A percentile compares a stretch with the other conserved stretches of the same genome.
Conservation (phyloP, 2,888 invertebrate species). For the Harpagoxenus sublaevis region DNA sequence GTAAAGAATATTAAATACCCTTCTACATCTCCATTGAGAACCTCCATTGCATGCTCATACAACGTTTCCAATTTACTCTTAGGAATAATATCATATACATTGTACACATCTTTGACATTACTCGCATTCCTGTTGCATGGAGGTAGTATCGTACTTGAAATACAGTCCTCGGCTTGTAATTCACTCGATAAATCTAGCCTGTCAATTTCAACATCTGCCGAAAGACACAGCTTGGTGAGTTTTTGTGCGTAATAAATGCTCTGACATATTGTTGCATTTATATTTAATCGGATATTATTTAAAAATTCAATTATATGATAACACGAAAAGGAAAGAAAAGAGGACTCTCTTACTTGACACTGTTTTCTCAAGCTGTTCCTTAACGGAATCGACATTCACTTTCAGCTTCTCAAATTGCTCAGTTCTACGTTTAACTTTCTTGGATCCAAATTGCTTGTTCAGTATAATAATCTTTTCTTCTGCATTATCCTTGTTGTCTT, state of each 20-base stretch:
- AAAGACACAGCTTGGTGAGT: slow-evolving; percentile 90
- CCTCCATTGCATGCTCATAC: slow-evolving; percentile 70
- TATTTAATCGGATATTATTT: background rate
- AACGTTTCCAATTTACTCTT: slow-evolving; percentile 78
- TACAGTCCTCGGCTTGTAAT: slow-evolving; percentile 66
- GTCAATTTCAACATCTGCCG: slow-evolving; percentile 88
- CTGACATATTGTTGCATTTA: slow-evolving; percentile 83
- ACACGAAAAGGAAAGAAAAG: background rate
- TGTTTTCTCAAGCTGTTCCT: slow-evolving; percentile 88
- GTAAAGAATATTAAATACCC: slow-evolving; percentile 69
- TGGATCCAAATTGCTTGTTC: slow-evolving; percentile 90
- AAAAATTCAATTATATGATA: slow-evolving; percentile 22
- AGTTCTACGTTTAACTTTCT: slow-evolving; percentile 88
- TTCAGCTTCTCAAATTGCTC: slow-evolving; percentile 89
- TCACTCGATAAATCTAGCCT: slow-evolving; percentile 58
- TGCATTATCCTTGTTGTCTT: slow-evolving; percentile 42
- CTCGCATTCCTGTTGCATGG: slow-evolving; percentile 81
- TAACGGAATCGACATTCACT: slow-evolving; percentile 88
- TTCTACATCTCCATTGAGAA: slow-evolving; percentile 68
- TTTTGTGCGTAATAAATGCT: slow-evolving; percentile 88
- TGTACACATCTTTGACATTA: slow-evolving; percentile 81
- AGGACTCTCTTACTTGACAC: slow-evolving; percentile 85
- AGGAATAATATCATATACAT: slow-evolving; percentile 82
- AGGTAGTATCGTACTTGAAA: slow-evolving; percentile 72
- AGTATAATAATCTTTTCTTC: slow-evolving; percentile 84